Evolutionary conservation across 2,113 vertebrate species (phyloP), one percentile per base, ranked within the genome.

Genomic region (Apaloderma vittatum): DNA sequence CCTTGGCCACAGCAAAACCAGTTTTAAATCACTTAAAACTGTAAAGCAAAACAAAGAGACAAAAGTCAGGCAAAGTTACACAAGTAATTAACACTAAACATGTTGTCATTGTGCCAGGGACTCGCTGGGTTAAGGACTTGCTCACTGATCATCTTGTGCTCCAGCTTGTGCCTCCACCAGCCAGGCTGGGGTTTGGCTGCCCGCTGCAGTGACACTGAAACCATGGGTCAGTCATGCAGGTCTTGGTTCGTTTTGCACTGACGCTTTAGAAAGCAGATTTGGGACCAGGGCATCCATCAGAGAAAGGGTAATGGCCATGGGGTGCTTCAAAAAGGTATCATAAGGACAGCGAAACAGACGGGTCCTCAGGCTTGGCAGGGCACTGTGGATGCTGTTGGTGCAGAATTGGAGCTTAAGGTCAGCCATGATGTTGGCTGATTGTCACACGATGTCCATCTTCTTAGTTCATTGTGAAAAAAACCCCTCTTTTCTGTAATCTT

Each of bases 351-450:
- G 66, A 22, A 81, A 63, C 4, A 22, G n/a, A 20, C 23, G 18
- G 48, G 29, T 59, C 40, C 45, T 18, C 4, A 10, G 49, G 29
- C 59, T n/a, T 62, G 37, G 23, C 24, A 12, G 52, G 72, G 84
- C 34, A 3, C 43, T 15, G 11, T 48, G 49, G 46, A 11, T 51
- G 15, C 4, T 34, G 3, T 1, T n/a, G 57, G 12, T 67, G 43
- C 2, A 13, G 63, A 55, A 54, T 4, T 10, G 5, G 45, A 70
- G 52, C 67, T 86, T n/a, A 14, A 68, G 49, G 34, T 74, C 52
- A 32, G 15, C 37, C 3, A 0, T 26, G 43, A 6, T 9, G 40
- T 4, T 75, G 66, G 20, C 37, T 0, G 0, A 63, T 52, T 14
- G 34, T 74, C 57, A 34, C 29, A 19, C 2, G 0, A 2, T 4